A percentile compares a stretch with the other conserved stretches of the same genome.
Conservation (phyloP, 2,888 invertebrate genomes). For the Byasa hedistus region DNA sequence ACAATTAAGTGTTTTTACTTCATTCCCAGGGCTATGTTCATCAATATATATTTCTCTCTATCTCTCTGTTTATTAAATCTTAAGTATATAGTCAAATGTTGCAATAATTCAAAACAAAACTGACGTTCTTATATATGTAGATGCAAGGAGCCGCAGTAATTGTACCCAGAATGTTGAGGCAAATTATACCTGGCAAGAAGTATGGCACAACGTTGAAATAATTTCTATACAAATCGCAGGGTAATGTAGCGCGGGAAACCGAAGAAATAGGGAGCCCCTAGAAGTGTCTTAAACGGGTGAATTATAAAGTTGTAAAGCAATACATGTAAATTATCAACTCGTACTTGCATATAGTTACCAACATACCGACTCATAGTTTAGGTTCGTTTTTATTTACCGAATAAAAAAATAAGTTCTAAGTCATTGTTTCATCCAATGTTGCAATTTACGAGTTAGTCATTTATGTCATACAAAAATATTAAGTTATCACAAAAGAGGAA, state of each 20-base stretch:
- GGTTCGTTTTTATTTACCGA: no score
- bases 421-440: no score
- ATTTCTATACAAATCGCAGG: constrained; percentile 69
- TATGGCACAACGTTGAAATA: constrained; percentile 58
- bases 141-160: constrained; percentile 56
- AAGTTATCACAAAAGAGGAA: no score
- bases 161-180: constrained; percentile 63
- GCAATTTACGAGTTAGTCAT: no score
- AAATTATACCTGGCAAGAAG: constrained; percentile 71
- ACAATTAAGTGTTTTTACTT: neutral
- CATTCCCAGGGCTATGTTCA: neutral
- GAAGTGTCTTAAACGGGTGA: constrained; percentile 1
- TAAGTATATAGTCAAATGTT: neutral
- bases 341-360: no score
- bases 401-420: no score
- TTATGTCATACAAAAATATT: no score
- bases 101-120: neutral
- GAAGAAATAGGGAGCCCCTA: constrained; percentile 26
- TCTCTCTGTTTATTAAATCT: no score
- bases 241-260: constrained; percentile 35
- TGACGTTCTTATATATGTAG: constrained; percentile 42
- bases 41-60: neutral
- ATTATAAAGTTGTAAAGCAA: no score
- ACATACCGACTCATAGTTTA: no score
- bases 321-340: no score